Evolutionary conservation across 1,140 invertebrate genomes (phyloP).

Genomic region (Drosophila ironensis): DNA sequence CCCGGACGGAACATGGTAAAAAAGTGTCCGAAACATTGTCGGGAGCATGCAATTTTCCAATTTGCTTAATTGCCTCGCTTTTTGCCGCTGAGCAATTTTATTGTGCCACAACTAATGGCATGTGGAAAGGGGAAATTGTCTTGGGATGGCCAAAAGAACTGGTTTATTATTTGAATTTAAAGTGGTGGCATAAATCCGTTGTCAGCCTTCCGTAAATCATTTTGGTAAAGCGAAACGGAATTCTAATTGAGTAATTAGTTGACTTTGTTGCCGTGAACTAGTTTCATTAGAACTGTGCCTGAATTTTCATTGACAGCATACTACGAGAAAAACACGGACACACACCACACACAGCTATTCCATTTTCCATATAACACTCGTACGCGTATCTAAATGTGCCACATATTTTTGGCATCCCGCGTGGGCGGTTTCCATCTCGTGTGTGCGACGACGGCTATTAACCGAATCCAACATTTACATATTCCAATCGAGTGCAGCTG

Average conservation of each 20-base stretch:
- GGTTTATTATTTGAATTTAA: conserved; percentile 1
- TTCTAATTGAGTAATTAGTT: conserved; percentile 33
- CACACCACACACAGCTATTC: conserved; percentile 4
- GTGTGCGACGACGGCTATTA: conserved; percentile 44
- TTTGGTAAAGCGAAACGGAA: neutral
- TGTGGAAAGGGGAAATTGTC: conserved; percentile 3
- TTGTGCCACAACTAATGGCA: conserved; percentile 37
- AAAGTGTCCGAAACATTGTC: conserved; percentile 45
- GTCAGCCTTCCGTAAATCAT: conserved; percentile 7
- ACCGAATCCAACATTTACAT: conserved; percentile 61
- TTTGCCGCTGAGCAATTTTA: conserved; percentile 42
- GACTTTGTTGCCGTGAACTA: conserved; percentile 31
- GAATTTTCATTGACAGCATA: conserved; percentile 24
- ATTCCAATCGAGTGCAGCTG: conserved; percentile 59
- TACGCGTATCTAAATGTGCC: conserved; percentile 39
- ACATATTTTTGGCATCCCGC: conserved; percentile 50
- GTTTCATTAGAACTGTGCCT: neutral
- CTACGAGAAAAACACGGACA: neutral
- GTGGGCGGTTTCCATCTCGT: conserved; percentile 49
- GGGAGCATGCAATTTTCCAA: conserved; percentile 70
- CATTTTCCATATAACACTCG: conserved; percentile 4
- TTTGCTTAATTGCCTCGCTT: conserved; percentile 70
- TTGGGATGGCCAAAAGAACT: conserved; percentile 12
- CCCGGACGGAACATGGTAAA: conserved; percentile 23
- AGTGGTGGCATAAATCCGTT: neutral